Base-by-base conservation (phyloP, 2,888 invertebrate species). In the Cotesia congregata region DNA sequence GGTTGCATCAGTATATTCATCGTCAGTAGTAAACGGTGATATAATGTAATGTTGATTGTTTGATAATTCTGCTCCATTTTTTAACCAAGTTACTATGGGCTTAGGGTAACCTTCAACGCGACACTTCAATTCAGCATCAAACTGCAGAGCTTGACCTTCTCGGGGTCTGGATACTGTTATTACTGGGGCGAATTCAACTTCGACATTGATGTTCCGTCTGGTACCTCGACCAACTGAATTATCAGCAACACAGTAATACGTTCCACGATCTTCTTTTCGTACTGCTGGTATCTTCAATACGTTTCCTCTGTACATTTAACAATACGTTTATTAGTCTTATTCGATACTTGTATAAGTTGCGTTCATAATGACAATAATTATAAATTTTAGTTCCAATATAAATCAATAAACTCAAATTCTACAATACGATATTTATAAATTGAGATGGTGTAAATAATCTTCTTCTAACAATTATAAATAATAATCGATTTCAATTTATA, bases 51-150 rank as follows among this genome's bases (percentile, higher is more conserved):
- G 97, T 86, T 97, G 97, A 89, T 97, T 97, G 86, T 97, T 97
- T 0, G 95, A 94, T 2, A 97, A 89, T 78, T 94, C 93, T 0
- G 94, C 91, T 68, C 94, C 95, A 73, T 96, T 96, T 88, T 97
- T 97, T 4, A 95, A 91, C 98, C 98, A 98, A 0, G 93, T 92
- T 80, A 98, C 96, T 0, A 96, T 96, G 0, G 98, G 98, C 1
- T 96, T 96, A 0, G 98, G 98, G 90, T 97, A 97, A 0, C 98
- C 98, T 87, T 97, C 97, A 12, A 97, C 95, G 88, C 97, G 97
- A 85, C 98, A 98, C 86, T 98, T 97, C 80, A 98, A 89, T 85
- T 97, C 96, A 94, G 97, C 97, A 84, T 98, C 97, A 86, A 97
- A 97, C 87, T 97, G 97, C 7, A 97, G 90, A 0, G 97, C 97